Percentiles rank a stretch among this genome's conserved stretches.
Evolutionary conservation across 2,888 invertebrate species (phyloP).

Genomic region (Tetranychus piercei): DNA sequence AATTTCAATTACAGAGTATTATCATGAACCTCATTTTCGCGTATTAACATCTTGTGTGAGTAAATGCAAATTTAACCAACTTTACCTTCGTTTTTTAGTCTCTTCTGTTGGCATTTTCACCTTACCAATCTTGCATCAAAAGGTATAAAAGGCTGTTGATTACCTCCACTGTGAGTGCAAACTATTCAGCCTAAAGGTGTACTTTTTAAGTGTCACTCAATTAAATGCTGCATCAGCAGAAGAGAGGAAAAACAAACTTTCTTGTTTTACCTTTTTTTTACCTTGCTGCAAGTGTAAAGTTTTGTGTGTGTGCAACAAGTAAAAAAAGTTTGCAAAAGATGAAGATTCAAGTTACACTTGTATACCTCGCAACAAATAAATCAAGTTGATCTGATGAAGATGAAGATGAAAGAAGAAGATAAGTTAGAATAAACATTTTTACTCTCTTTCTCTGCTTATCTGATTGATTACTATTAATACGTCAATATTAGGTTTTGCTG

Average conservation of each 20-base stretch:
- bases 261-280: no score
- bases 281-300: neutral
- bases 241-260: no score
- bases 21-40: no score
- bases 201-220: neutral
- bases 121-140: neutral
- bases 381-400: neutral
- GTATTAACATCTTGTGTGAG: no score
- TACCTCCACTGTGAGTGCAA: conserved; percentile 1
- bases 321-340: neutral
- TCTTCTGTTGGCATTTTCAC: neutral
- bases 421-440: neutral
- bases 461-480: neutral
- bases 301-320: neutral
- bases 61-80: no score
- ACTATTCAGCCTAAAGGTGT: neutral
- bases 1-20: no score
- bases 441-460: neutral
- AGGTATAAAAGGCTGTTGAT: neutral
- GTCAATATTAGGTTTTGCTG: neutral
- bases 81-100: no score
- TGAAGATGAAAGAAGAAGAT: neutral
- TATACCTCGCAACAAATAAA: neutral
- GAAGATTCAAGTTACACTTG: neutral
- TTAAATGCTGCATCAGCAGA: neutral